Evolutionary conservation across 2,797 vertebrate genomes (phyloP).

Genomic region (Myripristis jacobus): DNA sequence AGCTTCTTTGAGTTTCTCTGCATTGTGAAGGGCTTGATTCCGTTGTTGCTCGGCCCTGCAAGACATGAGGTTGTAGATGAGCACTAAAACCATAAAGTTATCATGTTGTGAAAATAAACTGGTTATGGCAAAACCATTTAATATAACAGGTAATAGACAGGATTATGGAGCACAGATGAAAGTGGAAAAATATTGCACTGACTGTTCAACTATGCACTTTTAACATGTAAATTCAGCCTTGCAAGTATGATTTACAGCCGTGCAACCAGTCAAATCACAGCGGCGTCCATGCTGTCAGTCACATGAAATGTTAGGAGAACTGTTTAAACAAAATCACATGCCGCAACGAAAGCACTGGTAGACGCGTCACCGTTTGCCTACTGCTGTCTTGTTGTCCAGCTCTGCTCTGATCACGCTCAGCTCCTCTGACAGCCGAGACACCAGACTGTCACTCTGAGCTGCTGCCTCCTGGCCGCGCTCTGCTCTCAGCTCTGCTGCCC

Average conservation of each 20-base stretch:
- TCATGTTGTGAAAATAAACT: not conserved
- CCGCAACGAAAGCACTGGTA: not conserved
- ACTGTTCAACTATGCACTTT: no score
- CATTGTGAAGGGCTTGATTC: conserved; percentile 89
- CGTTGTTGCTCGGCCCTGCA: conserved; percentile 90
- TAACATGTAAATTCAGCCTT: not conserved
- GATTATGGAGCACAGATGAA: not conserved
- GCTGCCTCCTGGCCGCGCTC: conserved; percentile 83
- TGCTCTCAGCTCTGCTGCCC: conserved; percentile 86
- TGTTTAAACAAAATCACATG: not conserved
- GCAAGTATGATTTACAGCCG: not conserved
- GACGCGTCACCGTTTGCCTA: conserved; percentile 85
- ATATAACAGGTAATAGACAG: not conserved
- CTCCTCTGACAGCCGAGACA: conserved; percentile 83
- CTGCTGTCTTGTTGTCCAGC: conserved; percentile 80
- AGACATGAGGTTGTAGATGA: conserved; percentile 6
- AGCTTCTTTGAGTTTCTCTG: conserved; percentile 87
- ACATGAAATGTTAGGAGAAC: not conserved
- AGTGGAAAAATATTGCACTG: not conserved
- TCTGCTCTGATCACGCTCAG: conserved; percentile 84
- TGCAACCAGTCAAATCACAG: not conserved
- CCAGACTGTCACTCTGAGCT: conserved; percentile 81
- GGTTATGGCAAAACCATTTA: not conserved
- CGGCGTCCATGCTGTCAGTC: not conserved
- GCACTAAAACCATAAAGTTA: conserved; percentile 8